Conservation (phyloP, 2,797 vertebrate genomes). For the Premnoplex brunnescens region DNA sequence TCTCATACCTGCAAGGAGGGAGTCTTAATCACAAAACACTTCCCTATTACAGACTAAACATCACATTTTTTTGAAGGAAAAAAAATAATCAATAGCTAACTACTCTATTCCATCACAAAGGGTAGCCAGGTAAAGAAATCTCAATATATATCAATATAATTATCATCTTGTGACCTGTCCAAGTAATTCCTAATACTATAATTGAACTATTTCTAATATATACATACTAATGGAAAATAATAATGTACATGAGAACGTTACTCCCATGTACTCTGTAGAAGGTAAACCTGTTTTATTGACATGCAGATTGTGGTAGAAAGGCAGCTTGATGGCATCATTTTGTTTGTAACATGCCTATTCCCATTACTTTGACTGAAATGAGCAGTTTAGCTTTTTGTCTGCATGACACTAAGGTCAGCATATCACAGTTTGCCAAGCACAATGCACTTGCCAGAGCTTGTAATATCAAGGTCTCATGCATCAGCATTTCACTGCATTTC, state of each 20-base stretch:
- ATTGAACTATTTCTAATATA: neutral
- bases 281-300: neutral
- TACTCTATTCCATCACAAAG: neutral
- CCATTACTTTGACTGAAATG: conserved; percentile 14
- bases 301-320: neutral
- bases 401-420: neutral
- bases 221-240: neutral
- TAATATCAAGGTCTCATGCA: neutral
- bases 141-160: neutral
- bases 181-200: neutral
- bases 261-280: neutral
- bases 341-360: neutral
- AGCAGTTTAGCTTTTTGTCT: conserved; percentile 10
- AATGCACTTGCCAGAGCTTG: neutral
- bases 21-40: neutral
- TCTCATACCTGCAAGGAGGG: accelerated
- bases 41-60: neutral
- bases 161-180: neutral
- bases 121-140: neutral
- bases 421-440: neutral
- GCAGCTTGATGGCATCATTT: neutral
- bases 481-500: conserved; percentile 16
- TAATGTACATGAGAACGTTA: neutral
- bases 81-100: neutral
- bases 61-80: neutral